phyloP scores from a whole-genome alignment of 2,888 invertebrate genomes.

The Plutella xylostella region DNA sequence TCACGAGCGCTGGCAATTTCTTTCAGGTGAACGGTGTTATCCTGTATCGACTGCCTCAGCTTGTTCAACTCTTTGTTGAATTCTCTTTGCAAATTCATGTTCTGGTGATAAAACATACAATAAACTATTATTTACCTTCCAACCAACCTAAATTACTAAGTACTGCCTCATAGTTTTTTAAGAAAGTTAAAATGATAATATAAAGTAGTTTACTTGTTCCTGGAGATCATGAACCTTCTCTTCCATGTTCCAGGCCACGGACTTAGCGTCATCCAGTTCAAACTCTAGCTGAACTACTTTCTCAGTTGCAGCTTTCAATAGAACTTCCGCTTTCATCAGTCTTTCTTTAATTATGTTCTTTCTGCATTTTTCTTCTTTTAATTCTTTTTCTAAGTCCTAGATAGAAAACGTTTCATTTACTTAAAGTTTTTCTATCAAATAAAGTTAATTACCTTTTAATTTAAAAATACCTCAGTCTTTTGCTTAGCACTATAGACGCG shows the following conservation, averaged over 20 bases:
- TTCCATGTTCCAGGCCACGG: conserved; percentile 33
- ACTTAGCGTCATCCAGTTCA: conserved; percentile 35
- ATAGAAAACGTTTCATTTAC: conserved; percentile 5
- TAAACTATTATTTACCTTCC: too few species aligned
- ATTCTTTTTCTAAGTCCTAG: conserved; percentile 47
- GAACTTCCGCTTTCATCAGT: conserved; percentile 35
- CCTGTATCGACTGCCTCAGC: conserved; percentile 36
- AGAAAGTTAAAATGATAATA: too few species aligned
- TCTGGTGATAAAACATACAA: too few species aligned
- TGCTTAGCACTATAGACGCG: conserved; percentile 31
- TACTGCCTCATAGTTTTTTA: too few species aligned
- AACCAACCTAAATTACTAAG: too few species aligned
- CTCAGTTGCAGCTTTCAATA: conserved; percentile 36
- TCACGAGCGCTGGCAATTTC: conserved; percentile 46
- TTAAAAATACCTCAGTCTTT: conserved; percentile 34
- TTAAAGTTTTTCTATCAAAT: too few species aligned
- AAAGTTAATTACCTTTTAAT: too few species aligned
- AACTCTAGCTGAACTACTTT: conserved; percentile 35
- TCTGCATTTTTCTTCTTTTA: conserved; percentile 45
- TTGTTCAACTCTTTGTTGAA: conserved; percentile 30
- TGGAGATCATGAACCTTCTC: conserved; percentile 37
- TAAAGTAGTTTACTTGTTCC: conserved; percentile 32
- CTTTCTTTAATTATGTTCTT: conserved; percentile 32
- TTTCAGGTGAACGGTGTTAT: conserved; percentile 43
- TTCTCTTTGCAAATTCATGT: neutral